Conservation (phyloP, 1,140 invertebrate species). For the Drosophila mauritiana region DNA sequence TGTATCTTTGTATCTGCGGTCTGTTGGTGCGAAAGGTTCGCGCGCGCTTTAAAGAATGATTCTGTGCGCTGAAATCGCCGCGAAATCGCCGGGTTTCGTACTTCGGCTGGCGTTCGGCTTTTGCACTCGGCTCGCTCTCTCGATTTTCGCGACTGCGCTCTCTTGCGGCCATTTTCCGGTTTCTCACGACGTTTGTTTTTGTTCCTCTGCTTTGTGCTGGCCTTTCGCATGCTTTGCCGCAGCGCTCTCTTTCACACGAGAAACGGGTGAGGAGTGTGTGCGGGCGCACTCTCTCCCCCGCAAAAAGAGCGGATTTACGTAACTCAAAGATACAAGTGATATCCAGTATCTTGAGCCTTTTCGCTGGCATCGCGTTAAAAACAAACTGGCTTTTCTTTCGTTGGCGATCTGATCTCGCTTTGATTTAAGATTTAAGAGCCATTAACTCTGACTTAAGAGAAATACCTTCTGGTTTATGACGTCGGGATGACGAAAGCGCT, state of each 20-base stretch:
- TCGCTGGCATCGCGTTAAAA: conserved; percentile 31
- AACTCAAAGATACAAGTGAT: conserved; percentile 52
- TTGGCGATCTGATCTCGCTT: conserved; percentile 69
- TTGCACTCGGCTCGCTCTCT: conserved; percentile 36
- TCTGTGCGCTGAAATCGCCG: conserved; percentile 63
- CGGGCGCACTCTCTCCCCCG: conserved; percentile 4
- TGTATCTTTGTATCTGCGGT: conserved; percentile 40
- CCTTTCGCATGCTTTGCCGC: conserved; percentile 77
- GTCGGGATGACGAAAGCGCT: conserved; percentile 25
- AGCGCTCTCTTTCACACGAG: conserved; percentile 51
- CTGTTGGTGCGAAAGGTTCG: conserved; percentile 76
- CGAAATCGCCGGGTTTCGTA: conserved; percentile 52
- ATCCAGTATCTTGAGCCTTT: conserved; percentile 53
- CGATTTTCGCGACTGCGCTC: conserved; percentile 44
- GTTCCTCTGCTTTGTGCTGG: conserved; percentile 78
- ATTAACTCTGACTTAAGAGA: conserved; percentile 81
- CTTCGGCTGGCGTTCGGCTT: conserved; percentile 29
- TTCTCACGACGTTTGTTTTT: conserved; percentile 71
- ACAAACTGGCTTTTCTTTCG: conserved; percentile 47
- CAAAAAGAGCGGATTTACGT: conserved; percentile 62
- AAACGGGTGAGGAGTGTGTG: background rate
- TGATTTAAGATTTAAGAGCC: conserved; percentile 81
- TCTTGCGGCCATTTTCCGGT: conserved; percentile 47
- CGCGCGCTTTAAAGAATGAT: conserved; percentile 84
- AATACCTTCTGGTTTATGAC: conserved; percentile 70